Base-by-base conservation (phyloP, 2,113 vertebrate species). In the Atlantisia rogersi region DNA sequence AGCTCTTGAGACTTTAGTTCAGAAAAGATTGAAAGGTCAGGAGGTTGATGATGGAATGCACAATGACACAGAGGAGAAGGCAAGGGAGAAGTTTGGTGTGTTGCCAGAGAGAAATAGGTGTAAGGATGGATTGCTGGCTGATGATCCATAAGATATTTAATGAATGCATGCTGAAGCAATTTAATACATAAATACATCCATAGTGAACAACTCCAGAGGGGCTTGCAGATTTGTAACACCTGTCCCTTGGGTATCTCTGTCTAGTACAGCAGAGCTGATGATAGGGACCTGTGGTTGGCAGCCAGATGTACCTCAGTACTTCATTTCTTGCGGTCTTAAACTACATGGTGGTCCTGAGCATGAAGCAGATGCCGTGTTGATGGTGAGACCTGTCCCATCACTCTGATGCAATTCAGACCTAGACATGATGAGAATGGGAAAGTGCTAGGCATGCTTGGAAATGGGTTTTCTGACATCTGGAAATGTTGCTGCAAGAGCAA, bases 301-400 rank as follows among this genome's bases (percentile, higher is more conserved):
- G 55, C 35, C 50, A 31, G 19, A 37, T 16, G 12, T 18, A 18
- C 10, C 35, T 39, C 16, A 4, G 1, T 29, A 2, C 9, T 62
- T 73, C 14, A 6, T 64, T 52, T 65, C 35, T 60, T 59, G 8
- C 14, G 56, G 13, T 77, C 37, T 77, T 12, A 5, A 58, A 13
- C 35, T 48, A 18, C 55, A 12, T 0, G 0, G 20, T 25, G 55
- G 17, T 83, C 35, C 71, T 67, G 44, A 65, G 40, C 63, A 32
- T 12, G 18, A 13, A 82, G 67, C 29, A 89, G 53, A 39, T 42
- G n/a, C 53, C 0, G 0, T 10, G 53, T 10, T 26, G 32, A 12
- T 5, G 19, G 46, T 53, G 37, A 64, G 44, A 26, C 44, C 17
- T 68, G n/a, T n/a, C 28, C 77, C 52, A 19, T 75, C 50, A 75